Evolutionary conservation across 2,888 invertebrate species (phyloP).

Genomic region (Pomacea canaliculata): DNA sequence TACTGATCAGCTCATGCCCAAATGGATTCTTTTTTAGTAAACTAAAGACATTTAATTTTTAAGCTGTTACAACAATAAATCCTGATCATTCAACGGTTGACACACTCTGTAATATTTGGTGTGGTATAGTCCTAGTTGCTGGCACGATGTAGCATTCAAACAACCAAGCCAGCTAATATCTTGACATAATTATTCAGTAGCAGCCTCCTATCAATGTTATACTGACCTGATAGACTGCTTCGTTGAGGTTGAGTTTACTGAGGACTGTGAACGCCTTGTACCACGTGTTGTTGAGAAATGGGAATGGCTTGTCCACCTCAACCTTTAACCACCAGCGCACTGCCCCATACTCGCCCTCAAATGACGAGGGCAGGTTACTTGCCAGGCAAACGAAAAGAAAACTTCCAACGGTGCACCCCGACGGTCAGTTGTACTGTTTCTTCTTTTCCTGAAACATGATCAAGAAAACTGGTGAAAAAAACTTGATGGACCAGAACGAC

Average conservation of each 20-base stretch:
- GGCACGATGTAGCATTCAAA: no score
- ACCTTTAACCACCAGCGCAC: slow-evolving; percentile 42
- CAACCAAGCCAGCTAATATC: no score
- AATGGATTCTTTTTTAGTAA: slow-evolving; percentile 26
- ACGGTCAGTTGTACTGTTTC: slow-evolving; percentile 21
- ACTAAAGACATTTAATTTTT: not conserved
- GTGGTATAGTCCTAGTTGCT: no score
- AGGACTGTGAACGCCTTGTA: slow-evolving; percentile 41
- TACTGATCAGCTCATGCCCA: no score
- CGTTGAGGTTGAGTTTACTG: slow-evolving; percentile 38
- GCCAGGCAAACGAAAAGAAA: slow-evolving; percentile 38
- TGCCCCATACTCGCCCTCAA: slow-evolving; percentile 43
- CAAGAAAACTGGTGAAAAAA: not conserved
- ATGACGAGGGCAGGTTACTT: slow-evolving; percentile 41
- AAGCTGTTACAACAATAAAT: no score
- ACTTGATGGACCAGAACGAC: no score
- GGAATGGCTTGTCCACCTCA: slow-evolving; percentile 41
- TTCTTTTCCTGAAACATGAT: not conserved
- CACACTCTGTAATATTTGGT: no score
- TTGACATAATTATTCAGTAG: no score
- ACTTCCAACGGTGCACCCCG: slow-evolving; percentile 36
- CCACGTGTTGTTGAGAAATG: slow-evolving; percentile 34
- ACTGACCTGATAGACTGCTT: not conserved
- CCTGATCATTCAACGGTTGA: no score
- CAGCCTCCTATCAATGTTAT: no score